Evolutionary conservation across 2,113 vertebrate genomes (phyloP).

Genomic region (Casuarius casuarius): DNA sequence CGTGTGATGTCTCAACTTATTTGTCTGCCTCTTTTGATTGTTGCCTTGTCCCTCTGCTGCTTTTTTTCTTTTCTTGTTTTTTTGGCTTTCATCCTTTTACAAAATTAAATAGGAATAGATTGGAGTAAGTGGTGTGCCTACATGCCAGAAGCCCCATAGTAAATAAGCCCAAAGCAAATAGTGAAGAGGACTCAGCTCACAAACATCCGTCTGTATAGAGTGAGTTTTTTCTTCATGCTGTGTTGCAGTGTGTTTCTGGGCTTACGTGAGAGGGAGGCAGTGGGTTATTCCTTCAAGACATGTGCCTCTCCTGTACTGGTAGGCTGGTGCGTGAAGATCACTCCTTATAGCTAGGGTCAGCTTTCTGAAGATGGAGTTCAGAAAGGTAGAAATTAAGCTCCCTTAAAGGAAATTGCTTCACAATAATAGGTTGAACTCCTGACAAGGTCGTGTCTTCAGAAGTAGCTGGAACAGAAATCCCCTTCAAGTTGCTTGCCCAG

Average conservation of each 20-base stretch:
- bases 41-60: background rate
- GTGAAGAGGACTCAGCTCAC: background rate
- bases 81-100: background rate
- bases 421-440: background rate
- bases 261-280: background rate
- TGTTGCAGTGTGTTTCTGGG: accelerated
- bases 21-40: background rate
- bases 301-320: background rate
- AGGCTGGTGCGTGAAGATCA: background rate
- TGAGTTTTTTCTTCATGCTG: accelerated
- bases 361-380: background rate
- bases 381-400: background rate
- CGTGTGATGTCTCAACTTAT: background rate
- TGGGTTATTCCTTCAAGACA: background rate
- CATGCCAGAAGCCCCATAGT: accelerated
- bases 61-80: background rate
- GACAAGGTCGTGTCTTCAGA: background rate
- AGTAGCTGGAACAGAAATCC: background rate
- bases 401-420: background rate
- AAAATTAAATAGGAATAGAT: background rate
- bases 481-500: background rate
- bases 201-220: background rate
- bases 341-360: background rate
- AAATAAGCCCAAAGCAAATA: background rate
- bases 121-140: background rate